A percentile compares a stretch with the other conserved stretches of the same genome.
phyloP scores from a whole-genome alignment of 2,113 vertebrate species.

The Chloroceryle aenea region DNA sequence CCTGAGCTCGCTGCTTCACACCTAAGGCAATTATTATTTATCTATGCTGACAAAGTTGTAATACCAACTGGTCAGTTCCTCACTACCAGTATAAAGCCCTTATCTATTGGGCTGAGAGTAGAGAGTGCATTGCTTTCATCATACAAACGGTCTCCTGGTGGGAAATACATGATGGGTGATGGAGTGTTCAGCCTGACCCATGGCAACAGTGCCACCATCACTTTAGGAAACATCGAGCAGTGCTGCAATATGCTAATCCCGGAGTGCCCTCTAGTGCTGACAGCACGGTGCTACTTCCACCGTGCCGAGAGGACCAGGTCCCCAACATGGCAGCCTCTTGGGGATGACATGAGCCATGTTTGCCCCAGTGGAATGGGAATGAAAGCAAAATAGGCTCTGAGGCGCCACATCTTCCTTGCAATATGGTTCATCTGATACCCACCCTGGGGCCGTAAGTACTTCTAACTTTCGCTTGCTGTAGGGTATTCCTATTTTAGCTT shows the following conservation, averaged over 20 bases:
- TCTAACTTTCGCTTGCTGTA: background rate
- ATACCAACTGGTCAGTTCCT: background rate
- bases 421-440: rapidly evolving
- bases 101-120: rapidly evolving
- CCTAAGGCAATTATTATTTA: background rate
- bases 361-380: rapidly evolving
- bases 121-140: rapidly evolving
- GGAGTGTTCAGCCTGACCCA: background rate
- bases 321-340: background rate
- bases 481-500: background rate
- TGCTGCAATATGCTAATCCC: background rate
- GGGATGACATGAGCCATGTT: background rate
- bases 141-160: rapidly evolving
- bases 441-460: rapidly evolving
- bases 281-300: background rate
- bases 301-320: background rate
- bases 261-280: conserved; percentile 50
- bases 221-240: rapidly evolving
- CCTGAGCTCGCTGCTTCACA: rapidly evolving
- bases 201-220: rapidly evolving
- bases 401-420: background rate
- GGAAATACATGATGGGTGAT: rapidly evolving
- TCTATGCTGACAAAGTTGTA: background rate
- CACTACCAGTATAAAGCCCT: rapidly evolving
- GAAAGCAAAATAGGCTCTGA: rapidly evolving